A percentile compares a stretch with the other conserved stretches of the same genome.
phyloP scores from a whole-genome alignment of 2,888 invertebrate genomes.

The Nomada fabriciana region DNA sequence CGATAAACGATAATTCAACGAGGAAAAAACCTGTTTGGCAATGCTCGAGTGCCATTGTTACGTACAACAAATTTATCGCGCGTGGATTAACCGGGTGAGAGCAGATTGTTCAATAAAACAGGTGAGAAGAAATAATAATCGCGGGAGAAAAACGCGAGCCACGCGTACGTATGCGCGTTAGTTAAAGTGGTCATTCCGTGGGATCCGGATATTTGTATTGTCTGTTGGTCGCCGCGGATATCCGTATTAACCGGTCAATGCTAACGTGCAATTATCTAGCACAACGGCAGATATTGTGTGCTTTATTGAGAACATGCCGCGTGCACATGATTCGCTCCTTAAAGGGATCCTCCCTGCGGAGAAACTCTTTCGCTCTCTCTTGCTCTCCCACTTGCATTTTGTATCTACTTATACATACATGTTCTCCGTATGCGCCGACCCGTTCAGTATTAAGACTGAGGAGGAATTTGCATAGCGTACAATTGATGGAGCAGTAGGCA shows the following conservation, averaged over 20 bases:
- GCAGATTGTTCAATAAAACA: background rate
- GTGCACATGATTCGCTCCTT: conserved; percentile 27
- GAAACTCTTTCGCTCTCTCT: background rate
- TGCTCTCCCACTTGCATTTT: background rate
- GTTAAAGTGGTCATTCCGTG: conserved; percentile 3
- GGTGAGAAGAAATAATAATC: background rate
- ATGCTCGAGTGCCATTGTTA: background rate
- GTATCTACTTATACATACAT: too few relatives aligned
- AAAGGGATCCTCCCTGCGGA: background rate
- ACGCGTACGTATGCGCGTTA: background rate
- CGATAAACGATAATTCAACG: conserved; percentile 3
- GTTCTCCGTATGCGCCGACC: background rate
- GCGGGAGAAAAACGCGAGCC: background rate
- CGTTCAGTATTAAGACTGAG: conserved; percentile 1
- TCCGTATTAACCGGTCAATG: conserved; percentile 62
- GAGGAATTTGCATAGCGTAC: conserved; percentile 13
- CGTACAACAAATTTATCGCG: background rate
- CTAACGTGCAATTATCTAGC: conserved; percentile 56
- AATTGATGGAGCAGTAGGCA: background rate
- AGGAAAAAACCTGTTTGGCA: conserved; percentile 18
- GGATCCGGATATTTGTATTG: conserved; percentile 50
- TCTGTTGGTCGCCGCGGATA: conserved; percentile 47
- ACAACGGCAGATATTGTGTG: conserved; percentile 55
- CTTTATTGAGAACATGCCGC: conserved; percentile 37
- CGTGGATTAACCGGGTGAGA: background rate